Percentiles rank a stretch among this genome's conserved stretches.
Evolutionary conservation across 2,888 invertebrate genomes (phyloP).

Genomic region (Omphaloscelis lunosa): DNA sequence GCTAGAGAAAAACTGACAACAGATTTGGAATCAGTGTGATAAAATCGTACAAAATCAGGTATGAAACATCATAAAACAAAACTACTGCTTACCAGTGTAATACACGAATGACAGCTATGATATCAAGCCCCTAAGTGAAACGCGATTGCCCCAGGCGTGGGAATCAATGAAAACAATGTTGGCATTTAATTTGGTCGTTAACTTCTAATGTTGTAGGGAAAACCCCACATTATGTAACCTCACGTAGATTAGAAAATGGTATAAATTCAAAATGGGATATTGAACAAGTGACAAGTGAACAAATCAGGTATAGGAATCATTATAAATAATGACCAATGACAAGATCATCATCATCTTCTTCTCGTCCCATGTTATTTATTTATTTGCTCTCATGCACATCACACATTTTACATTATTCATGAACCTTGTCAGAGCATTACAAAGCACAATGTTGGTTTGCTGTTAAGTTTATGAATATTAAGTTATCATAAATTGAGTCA

Average conservation of each 20-base stretch:
- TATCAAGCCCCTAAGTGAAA: conserved; percentile 32
- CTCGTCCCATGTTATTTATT: neutral
- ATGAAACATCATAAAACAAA: no score
- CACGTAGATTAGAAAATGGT: neutral
- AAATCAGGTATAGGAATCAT: neutral
- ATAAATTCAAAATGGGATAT: neutral
- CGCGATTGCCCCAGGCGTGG: conserved; percentile 28
- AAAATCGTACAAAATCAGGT: no score
- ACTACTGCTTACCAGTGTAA: no score
- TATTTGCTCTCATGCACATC: no score
- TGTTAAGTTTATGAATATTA: no score
- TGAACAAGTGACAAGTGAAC: neutral
- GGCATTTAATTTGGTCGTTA: conserved; percentile 28
- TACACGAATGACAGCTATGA: neutral
- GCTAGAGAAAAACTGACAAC: no score
- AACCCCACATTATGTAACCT: neutral
- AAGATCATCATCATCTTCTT: neutral
- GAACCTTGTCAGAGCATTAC: no score
- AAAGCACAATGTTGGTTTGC: no score
- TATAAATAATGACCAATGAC: neutral
- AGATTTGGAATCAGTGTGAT: no score
- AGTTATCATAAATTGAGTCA: no score
- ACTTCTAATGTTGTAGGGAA: neutral
- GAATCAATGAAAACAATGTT: conserved; percentile 39
- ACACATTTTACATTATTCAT: no score